Base-by-base conservation (phyloP, 2,888 invertebrate genomes). In the Ephialtes manifestator region DNA sequence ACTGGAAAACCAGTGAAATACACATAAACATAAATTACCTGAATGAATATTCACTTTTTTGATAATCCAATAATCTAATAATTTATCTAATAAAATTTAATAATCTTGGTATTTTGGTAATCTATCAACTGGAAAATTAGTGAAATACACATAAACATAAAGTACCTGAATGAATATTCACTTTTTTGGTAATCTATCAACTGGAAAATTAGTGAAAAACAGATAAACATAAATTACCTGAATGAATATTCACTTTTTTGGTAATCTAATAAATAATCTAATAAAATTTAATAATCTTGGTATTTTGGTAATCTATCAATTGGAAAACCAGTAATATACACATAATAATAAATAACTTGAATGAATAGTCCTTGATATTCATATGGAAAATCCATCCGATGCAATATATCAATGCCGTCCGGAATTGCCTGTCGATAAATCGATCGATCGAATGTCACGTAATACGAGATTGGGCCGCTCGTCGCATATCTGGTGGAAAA, bases 401-500 rank as follows among this genome's bases (percentile, higher is more conserved):
- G 15, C n/a, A 53, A 51, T 31, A 8, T 15, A 3, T 2, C 28
- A 28, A n/a, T 28, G 15, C 13, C 20, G 1, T 18, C 1, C 5
- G 31, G 10, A 63, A 63, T 63, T 35, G n/a, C 7, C 28, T 31
- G 11, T 63, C 60, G 35, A 10, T 63, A 35, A 63, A 77, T 15
- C 67, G 46, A 77, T 68, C 55, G 58, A 77, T 55, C 39, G 46
- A 10, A n/a, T 68, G 43, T 67, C 67, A 67, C 55, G 67, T 70
- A 78, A 78, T 20, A 7, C 15, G 20, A 35, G 20, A 46, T 60
- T 10, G 58, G 3, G 13, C 35, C 68, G 24, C 31, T 43, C 5
- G 31, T n/a, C 39, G 13, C 24, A 28, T 48, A 20, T 11, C 11
- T 28, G 48, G 39, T 58, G 70, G 74, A 35, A 83, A 83, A 83